Base-by-base conservation (phyloP, 1,140 invertebrate species). In the Drosophila murphyi region DNA sequence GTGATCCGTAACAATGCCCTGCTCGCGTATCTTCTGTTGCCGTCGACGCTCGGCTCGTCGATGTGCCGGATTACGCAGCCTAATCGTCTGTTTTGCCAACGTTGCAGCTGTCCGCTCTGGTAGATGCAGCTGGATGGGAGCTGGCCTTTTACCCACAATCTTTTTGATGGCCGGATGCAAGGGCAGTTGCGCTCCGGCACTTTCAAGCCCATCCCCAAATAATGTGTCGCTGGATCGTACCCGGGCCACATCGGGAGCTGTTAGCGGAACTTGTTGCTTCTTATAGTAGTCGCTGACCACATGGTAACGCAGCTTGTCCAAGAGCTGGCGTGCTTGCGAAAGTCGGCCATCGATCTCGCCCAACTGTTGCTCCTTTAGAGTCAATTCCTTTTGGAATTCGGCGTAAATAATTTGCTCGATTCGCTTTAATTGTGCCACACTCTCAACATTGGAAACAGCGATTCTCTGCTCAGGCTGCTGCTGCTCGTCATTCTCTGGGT, bases 81-180 rank as follows among this genome's bases (percentile, higher is more conserved):
- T 90, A 0, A 92, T 86, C 3, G 92, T 93, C 20, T 92, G 72
- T 69, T 93, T 93, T 0, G 94, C 92, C 8, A 91, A 92, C 62
- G 93, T 92, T 3, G 89, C 82, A 55, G 93, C 93, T 56, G 93
- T 93, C 63, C 94, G 92, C 3, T 93, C 92, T 10, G 92, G 92
- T 89, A 45, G 93, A 85, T 7, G 93, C 52, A 71, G 93, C 89
- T 29, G 92, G 80, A 89, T 75, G 8, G 65, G 64, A 3, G 69
- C 35, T 0, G 94, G 83, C 64, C 93, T 93, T 91, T 95, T 93
- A 35, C 95, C 95, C 2, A 96, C 92, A 1, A 96, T 92, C 72
- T 95, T 95, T 57, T 95, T 95, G 1, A 97, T 92, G 0, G 96
- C 96, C 1, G 96, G 96, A 93, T 97, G 96, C 37, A 96, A 93